Conservation (phyloP, 2,888 invertebrate genomes). For the Lochmaea crataegi region DNA sequence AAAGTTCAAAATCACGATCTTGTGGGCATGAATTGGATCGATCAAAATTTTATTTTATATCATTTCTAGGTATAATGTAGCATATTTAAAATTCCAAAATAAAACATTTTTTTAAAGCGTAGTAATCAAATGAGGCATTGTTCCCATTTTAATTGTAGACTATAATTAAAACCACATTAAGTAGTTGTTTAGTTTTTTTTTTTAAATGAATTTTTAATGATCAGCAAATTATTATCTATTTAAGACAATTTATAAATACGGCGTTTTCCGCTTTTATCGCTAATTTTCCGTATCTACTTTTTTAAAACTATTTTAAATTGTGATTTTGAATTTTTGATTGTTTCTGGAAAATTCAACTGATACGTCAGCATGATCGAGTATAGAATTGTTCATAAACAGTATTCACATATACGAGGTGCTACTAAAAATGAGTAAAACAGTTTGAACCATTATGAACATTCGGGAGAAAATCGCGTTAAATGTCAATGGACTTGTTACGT, state of each 20-base stretch:
- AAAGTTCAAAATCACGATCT: too few species aligned
- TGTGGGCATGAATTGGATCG: too few species aligned
- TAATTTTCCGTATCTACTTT: conserved; percentile 19
- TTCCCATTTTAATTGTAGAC: conserved; percentile 14
- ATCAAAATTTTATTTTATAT: too few species aligned
- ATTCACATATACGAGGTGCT: too few species aligned
- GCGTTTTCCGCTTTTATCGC: conserved; percentile 23
- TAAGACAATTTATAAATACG: conserved; percentile 8
- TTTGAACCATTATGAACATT: too few species aligned
- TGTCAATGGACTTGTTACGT: too few species aligned
- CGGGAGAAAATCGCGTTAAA: too few species aligned
- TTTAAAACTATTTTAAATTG: conserved; percentile 9
- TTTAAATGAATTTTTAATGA: conserved; percentile 11
- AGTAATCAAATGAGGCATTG: conserved; percentile 1
- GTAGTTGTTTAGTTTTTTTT: neutral
- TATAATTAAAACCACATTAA: conserved; percentile 8
- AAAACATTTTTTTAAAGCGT: neutral
- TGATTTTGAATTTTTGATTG: neutral
- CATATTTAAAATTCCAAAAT: neutral
- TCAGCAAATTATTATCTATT: conserved; percentile 21
- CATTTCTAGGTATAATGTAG: neutral
- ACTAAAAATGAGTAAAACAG: too few species aligned
- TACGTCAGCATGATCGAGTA: neutral
- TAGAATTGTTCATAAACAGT: too few species aligned
- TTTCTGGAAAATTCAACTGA: neutral